Evolutionary conservation across 2,113 vertebrate species (phyloP).

Genomic region (Eulacestoma nigropectus): DNA sequence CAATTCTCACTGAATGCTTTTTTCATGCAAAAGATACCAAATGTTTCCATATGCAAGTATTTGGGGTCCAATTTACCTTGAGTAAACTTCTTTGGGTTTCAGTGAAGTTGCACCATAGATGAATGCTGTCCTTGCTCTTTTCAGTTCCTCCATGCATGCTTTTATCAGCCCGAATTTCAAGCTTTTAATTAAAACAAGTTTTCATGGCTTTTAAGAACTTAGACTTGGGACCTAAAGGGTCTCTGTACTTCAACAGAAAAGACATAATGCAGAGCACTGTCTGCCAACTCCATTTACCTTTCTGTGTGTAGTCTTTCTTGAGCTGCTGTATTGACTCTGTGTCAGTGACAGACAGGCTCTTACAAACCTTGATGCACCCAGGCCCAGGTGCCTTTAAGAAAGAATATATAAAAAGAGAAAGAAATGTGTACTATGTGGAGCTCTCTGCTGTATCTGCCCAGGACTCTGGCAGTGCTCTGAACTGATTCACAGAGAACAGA

Average conservation of each 20-base stretch:
- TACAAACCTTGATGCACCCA: background rate
- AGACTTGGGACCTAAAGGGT: background rate
- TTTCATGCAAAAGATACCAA: background rate
- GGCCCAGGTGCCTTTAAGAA: background rate
- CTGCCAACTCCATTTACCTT: background rate
- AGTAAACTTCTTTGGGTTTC: background rate
- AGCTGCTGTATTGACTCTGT: background rate
- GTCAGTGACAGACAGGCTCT: background rate
- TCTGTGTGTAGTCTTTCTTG: background rate
- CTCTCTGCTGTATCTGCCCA: background rate
- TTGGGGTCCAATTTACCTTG: background rate
- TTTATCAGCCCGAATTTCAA: background rate
- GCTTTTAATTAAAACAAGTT: conserved; percentile 4
- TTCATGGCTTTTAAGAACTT: background rate
- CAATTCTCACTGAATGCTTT: background rate
- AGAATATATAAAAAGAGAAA: background rate
- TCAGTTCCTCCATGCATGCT: background rate
- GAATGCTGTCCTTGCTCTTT: background rate
- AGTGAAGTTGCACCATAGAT: background rate
- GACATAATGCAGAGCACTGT: background rate
- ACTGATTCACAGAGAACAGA: background rate
- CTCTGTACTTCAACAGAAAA: background rate
- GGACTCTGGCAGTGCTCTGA: background rate
- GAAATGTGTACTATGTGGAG: background rate
- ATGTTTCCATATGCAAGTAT: background rate